Evolutionary conservation across 2,113 vertebrate species (phyloP), one percentile per base, ranked within the genome.

Genomic region (Scopus umbretta): DNA sequence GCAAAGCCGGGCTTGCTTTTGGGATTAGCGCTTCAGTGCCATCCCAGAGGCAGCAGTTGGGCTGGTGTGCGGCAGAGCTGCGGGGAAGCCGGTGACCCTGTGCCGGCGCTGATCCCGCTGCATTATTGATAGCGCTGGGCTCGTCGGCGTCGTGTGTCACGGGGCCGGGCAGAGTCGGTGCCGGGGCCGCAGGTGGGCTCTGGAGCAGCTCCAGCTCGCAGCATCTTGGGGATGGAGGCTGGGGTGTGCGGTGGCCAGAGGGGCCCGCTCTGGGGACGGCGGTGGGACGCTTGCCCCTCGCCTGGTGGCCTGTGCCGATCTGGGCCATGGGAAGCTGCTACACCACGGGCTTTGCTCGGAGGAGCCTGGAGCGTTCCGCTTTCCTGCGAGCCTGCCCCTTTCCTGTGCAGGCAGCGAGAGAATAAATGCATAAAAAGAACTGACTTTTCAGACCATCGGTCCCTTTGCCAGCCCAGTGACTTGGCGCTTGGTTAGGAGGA

Each of bases 91-190:
- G 13, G 26, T 3, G 3, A 67, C 62, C 70, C n/a, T 1, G 30
- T 9, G 68, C 36, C 3, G 3, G 71, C 8, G 3, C 84, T 94
- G 95, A 91, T 87, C 92, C 93, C 1, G 23, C 84, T 96, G 87
- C 90, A 95, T 96, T 96, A 96, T 94, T 97, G 94, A 96, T 96
- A 2, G 67, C 38, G 2, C 63, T 1, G 29, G 78, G 85, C 87
- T 75, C 2, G 0, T 61, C 1, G 61, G 96, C 95, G 79, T 96
- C 92, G 36, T 63, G 94, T 96, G 92, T 95, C 95, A 2, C 2
- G 4, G 42, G 45, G 56, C 56, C 1, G 21, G 72, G 76, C 72
- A n/a, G 49, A 25, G 52, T 8, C 1, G 5, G 36, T 7, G 67
- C 50, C 1, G n/a, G 67, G 32, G 21, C 66, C 1, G 19, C 70